phyloP scores from a whole-genome alignment of 2,797 vertebrate species.

The Arrhamphus sclerolepis region DNA sequence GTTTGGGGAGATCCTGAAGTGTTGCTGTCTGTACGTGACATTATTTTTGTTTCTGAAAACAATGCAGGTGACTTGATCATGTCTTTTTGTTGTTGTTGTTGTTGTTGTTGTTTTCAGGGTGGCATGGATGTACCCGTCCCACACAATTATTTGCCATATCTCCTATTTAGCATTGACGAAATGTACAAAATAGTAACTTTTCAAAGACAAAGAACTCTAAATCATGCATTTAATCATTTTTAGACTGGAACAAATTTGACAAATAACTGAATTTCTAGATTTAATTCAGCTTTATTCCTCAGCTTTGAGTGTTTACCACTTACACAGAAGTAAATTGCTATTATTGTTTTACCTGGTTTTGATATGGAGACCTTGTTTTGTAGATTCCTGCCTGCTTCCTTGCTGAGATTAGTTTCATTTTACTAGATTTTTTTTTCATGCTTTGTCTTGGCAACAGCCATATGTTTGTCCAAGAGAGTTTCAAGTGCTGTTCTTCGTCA shows the following conservation, averaged over 20 bases:
- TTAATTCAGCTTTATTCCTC: neutral
- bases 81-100: neutral
- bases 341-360: constrained; percentile 11
- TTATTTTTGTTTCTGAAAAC: constrained; percentile 13
- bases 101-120: constrained; percentile 18
- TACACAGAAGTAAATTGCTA: no score
- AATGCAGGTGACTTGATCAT: constrained; percentile 4
- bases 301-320: neutral
- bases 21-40: constrained; percentile 14
- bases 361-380: neutral
- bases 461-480: constrained; percentile 14
- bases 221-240: neutral
- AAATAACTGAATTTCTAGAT: neutral
- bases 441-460: neutral
- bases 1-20: constrained; percentile 21
- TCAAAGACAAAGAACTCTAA: neutral
- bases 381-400: neutral
- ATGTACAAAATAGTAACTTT: no score
- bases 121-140: neutral
- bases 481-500: neutral
- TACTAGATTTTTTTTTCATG: neutral
- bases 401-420: neutral
- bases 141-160: no score
- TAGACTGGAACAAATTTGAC: neutral
- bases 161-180: neutral